Base-by-base conservation (phyloP, 2,797 vertebrate genomes). In the Pangasius macronema region DNA sequence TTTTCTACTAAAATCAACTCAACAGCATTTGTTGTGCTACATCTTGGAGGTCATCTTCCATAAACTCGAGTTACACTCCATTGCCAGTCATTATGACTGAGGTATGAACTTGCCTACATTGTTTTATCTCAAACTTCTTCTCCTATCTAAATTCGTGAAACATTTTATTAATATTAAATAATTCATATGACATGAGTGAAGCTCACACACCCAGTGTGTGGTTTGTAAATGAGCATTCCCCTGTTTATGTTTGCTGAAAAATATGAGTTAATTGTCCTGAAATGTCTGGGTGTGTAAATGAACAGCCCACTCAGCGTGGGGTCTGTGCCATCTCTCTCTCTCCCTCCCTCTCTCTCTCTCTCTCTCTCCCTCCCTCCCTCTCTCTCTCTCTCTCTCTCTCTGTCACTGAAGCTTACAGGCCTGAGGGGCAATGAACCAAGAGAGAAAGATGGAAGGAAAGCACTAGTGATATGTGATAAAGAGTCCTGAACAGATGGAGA, bases 181-280 rank as follows among this genome's bases (percentile, higher is more conserved):
- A 75, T 75, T 61, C 30, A 87, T 68, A 13, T 46, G 73, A 59
- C 39, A 51, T 33, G 27, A 61, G 55, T 55, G 11, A 57, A 30
- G 36, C 33, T 68, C 16, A 27, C 9, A 18, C 14, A 70, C 3
- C 3, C 75, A 33, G 75, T 36, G 61, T 46, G n/a, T 4, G 30
- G n/a, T 73, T 27, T 46, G 82, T 67, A 36, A 84, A 87, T 84
- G 51, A 68, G 75, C 75, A 68, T 61, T 79, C 27, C 36, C 53
- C 76, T 63, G 76, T 77, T 81, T 75, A 14, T 81, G 83, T 85
- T 88, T 85, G 83, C 67, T 73, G 53, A 85, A 85, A 46, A 72
- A 88, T 57, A 51, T 27, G 55, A 85, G 76, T 63, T 88, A 88
- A 88, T 88, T 73, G 67, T 49, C 67, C 83, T 81, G 83, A 85